Evolutionary conservation across 92 coral and sea anemone species (phyloP).

Genomic region (Heliopora coerulea): DNA sequence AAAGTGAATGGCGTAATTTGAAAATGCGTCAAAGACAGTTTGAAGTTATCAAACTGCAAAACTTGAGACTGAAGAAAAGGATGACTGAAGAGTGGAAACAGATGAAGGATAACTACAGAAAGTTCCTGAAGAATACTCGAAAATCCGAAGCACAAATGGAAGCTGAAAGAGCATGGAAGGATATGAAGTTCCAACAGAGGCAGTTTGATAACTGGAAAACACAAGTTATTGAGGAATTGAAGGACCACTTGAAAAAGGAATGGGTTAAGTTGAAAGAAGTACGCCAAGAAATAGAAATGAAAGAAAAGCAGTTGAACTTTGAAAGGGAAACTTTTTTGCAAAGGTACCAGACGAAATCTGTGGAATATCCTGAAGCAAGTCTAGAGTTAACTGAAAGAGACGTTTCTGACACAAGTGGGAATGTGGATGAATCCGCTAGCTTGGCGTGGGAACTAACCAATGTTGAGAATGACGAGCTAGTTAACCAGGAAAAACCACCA

Average conservation of each 20-base stretch:
- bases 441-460: constrained; percentile 1
- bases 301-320: constrained; percentile 47
- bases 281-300: constrained; percentile 45
- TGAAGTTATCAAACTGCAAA: constrained; percentile 11
- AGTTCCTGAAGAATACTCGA: not conserved
- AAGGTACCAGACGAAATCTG: not conserved
- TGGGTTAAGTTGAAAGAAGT: constrained; percentile 47
- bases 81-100: constrained; percentile 17
- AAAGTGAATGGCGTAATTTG: constrained; percentile 20
- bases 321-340: not conserved
- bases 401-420: not conserved
- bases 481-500: too few relatives aligned
- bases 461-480: not conserved
- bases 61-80: constrained; percentile 12
- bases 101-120: constrained; percentile 13
- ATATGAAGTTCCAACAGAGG: constrained; percentile 44
- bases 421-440: constrained; percentile 8
- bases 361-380: not conserved
- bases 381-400: not conserved
- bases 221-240: constrained; percentile 51
- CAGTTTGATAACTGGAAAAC: constrained; percentile 62
- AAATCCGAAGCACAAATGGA: constrained; percentile 1
- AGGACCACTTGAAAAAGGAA: constrained; percentile 53
- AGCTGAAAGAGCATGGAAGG: not conserved
- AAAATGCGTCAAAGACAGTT: constrained; percentile 18